Evolutionary conservation across 2,888 invertebrate species (phyloP).

Genomic region (Leistus spinibarbis): DNA sequence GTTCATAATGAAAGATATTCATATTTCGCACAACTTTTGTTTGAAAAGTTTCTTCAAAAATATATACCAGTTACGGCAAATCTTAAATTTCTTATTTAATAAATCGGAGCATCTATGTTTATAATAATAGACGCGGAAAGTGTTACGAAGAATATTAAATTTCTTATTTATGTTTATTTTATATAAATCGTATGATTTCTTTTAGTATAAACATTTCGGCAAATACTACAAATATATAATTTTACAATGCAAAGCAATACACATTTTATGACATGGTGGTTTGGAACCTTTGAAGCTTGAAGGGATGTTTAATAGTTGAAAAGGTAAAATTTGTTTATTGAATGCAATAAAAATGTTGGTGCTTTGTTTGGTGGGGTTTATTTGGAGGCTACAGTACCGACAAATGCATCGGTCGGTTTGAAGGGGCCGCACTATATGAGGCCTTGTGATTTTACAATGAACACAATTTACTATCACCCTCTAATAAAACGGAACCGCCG

Average conservation of each 20-base stretch:
- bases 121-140: too few species aligned
- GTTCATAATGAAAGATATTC: too few species aligned
- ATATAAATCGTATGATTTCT: too few species aligned
- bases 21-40: too few species aligned
- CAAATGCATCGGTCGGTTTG: constrained; percentile 48
- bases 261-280: constrained; percentile 51
- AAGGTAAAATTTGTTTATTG: background rate
- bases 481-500: constrained; percentile 46
- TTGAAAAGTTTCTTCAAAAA: too few species aligned
- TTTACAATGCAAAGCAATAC: constrained; percentile 50
- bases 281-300: constrained; percentile 48
- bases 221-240: constrained; percentile 35
- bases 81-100: too few species aligned
- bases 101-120: too few species aligned
- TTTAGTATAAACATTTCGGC: background rate
- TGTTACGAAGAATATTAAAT: too few species aligned
- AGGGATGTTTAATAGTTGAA: constrained; percentile 45
- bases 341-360: constrained; percentile 24
- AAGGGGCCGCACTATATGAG: constrained; percentile 44
- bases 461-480: constrained; percentile 18
- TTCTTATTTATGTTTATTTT: too few species aligned
- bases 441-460: constrained; percentile 34
- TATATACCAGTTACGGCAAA: too few species aligned
- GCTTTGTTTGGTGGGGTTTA: constrained; percentile 49
- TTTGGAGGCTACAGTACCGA: constrained; percentile 46